phyloP scores from a whole-genome alignment of 2,797 vertebrate genomes.

The Muscicapa comitata region DNA sequence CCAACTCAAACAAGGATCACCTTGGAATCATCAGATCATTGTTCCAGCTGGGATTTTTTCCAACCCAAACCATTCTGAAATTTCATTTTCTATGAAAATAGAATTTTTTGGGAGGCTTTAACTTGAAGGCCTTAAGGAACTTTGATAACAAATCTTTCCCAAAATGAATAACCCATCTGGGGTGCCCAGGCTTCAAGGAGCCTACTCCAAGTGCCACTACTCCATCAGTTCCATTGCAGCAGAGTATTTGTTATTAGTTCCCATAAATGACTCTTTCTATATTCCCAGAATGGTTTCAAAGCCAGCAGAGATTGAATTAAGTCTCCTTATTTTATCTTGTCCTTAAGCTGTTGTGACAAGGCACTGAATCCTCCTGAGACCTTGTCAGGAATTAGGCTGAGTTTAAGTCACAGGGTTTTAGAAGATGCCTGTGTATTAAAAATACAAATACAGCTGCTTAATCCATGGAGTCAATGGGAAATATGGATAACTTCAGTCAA shows the following conservation, averaged over 20 bases:
- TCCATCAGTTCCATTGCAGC: not conserved
- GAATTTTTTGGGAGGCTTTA: not conserved
- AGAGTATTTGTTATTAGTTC: not conserved
- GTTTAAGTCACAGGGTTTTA: not conserved
- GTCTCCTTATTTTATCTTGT: not conserved
- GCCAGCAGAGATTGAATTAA: conserved; percentile 31
- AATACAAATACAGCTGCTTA: not conserved
- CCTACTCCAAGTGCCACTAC: not conserved
- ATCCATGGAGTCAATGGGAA: not conserved
- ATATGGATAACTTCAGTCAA: not conserved
- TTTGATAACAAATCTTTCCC: not conserved
- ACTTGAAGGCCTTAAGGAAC: not conserved
- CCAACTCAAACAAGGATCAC: not conserved
- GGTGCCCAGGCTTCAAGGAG: not conserved
- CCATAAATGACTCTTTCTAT: not conserved
- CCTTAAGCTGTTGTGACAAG: conserved; percentile 42
- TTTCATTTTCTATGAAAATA: not conserved
- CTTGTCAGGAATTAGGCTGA: not conserved
- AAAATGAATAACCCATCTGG: not conserved
- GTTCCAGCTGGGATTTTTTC: not conserved
- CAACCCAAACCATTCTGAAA: not conserved
- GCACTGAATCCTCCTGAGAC: not conserved
- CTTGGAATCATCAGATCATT: accelerated
- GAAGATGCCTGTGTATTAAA: not conserved
- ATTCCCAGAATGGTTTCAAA: not conserved